Conservation (phyloP, 53 echinoderm and acorn worm genomes). For the Temnopleurus reevesii region DNA sequence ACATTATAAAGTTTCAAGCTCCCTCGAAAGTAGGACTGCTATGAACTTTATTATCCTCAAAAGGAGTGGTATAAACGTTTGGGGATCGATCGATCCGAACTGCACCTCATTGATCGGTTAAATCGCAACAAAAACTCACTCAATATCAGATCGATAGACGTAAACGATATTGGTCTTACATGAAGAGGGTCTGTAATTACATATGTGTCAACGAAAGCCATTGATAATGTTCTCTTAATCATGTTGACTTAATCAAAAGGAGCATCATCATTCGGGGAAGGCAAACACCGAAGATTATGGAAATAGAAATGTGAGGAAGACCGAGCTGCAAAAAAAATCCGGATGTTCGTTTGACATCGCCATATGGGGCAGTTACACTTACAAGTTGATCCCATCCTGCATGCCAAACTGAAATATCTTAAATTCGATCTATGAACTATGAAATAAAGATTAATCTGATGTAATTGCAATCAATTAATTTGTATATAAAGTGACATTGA, state of each 20-base stretch:
- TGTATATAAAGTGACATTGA: too few relatives aligned
- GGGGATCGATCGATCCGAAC: neutral
- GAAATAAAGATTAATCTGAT: too few relatives aligned
- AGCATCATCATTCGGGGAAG: neutral
- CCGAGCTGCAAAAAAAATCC: too few relatives aligned
- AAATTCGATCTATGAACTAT: too few relatives aligned
- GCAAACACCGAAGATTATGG: neutral
- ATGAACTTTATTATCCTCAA: too few relatives aligned
- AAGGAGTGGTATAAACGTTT: neutral
- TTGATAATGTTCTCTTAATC: neutral
- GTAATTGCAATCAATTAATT: too few relatives aligned
- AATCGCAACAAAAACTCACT: slow-evolving; percentile 20
- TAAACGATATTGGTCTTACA: slow-evolving; percentile 33
- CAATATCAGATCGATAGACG: slow-evolving; percentile 33
- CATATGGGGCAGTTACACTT: too few relatives aligned
- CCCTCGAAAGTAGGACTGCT: too few relatives aligned
- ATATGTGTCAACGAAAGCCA: neutral
- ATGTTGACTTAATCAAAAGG: neutral
- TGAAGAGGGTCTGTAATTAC: slow-evolving; percentile 32
- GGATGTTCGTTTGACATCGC: too few relatives aligned
- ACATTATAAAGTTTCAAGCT: too few relatives aligned
- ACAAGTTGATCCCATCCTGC: too few relatives aligned
- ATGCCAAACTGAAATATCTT: too few relatives aligned
- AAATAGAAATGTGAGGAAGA: neutral
- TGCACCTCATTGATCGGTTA: neutral